Evolutionary conservation across 2,113 vertebrate species (phyloP).

Genomic region (mouse (Mus musculus)): GRCm39 chr7:37007001-37007500

Average conservation of each 20-base stretch:
- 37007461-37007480: background rate
- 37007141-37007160: background rate
- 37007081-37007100: background rate
- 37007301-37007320: background rate
- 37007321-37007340: background rate
- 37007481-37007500: background rate
- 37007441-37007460: slow-evolving; percentile 37
- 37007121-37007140: background rate
- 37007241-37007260: background rate
- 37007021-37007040: too few species aligned
- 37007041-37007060: background rate
- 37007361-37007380: accelerated
- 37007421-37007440: background rate
- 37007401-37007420: background rate
- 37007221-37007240: background rate
- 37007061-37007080: background rate
- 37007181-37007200: background rate
- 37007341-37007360: background rate
- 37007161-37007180: background rate
- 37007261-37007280: too few species aligned
- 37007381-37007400: background rate
- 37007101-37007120: accelerated
- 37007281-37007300: background rate
- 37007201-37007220: background rate
- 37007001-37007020: background rate